Evolutionary conservation across 2,113 vertebrate species (phyloP).

Genomic region (Ia io): DNA sequence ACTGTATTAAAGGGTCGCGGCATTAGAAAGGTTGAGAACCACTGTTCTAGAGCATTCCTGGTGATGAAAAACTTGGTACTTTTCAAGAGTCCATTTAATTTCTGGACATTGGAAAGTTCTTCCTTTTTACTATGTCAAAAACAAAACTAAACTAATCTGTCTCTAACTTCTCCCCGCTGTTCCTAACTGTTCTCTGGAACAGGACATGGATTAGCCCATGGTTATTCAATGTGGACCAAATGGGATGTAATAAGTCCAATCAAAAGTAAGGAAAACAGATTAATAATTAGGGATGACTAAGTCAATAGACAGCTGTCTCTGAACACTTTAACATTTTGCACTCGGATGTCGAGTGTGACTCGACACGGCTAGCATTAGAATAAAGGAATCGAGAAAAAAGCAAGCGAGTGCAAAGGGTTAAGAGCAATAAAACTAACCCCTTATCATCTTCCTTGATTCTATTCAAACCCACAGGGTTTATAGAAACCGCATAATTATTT

Average conservation of each 20-base stretch:
- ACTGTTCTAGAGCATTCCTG: background rate
- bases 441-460: background rate
- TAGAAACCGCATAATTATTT: slow-evolving; percentile 27
- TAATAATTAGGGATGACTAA: background rate
- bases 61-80: background rate
- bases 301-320: background rate
- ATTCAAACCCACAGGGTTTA: slow-evolving; percentile 39
- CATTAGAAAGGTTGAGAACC: no score
- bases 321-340: no score
- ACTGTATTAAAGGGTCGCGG: no score
- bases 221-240: slow-evolving; percentile 12
- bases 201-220: background rate
- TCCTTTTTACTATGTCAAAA: background rate
- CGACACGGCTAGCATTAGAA: no score
- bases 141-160: background rate
- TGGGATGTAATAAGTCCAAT: background rate
- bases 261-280: slow-evolving; percentile 31
- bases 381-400: no score
- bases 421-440: slow-evolving; percentile 10
- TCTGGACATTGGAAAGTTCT: slow-evolving; percentile 19
- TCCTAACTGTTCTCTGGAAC: background rate
- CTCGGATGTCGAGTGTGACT: no score
- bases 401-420: no score
- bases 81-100: background rate
- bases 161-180: background rate